phyloP scores from a whole-genome alignment of 23 tunicate species.

The Halocynthia aurantium region DNA sequence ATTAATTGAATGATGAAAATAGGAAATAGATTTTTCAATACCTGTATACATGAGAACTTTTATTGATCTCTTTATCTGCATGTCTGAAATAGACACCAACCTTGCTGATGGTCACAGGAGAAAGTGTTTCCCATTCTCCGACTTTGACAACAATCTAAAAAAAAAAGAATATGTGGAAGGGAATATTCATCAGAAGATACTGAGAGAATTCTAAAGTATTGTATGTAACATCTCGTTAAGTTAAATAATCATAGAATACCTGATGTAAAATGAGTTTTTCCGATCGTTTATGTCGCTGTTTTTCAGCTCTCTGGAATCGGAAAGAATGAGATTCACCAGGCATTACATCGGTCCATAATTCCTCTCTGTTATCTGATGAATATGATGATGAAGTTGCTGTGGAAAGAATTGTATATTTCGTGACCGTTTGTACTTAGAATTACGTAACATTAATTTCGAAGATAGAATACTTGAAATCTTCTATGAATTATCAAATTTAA shows the following conservation, averaged over 20 bases:
- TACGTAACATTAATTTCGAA: too few relatives aligned
- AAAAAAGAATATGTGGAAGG: background rate
- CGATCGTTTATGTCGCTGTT: conserved; percentile 78
- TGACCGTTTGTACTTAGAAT: too few relatives aligned
- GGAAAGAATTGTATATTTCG: too few relatives aligned
- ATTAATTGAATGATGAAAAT: background rate
- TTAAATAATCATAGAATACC: conserved; percentile 22
- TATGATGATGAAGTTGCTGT: too few relatives aligned
- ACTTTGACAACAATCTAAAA: conserved; percentile 60
- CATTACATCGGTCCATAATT: conserved; percentile 13
- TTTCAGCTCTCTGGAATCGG: conserved; percentile 28
- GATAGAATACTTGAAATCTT: too few relatives aligned
- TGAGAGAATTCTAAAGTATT: conserved; percentile 1
- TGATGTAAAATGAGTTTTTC: conserved; percentile 49
- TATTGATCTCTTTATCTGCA: conserved; percentile 47
- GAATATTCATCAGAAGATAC: too few relatives aligned
- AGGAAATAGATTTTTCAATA: background rate
- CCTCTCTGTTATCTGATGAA: background rate
- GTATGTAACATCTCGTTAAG: background rate
- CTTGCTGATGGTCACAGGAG: conserved; percentile 91
- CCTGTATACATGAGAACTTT: conserved; percentile 24
- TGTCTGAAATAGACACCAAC: conserved; percentile 96
- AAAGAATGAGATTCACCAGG: conserved; percentile 25
- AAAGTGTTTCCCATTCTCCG: conserved; percentile 61
- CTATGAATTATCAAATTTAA: too few relatives aligned